phyloP scores from a whole-genome alignment of 2,113 vertebrate species.

The Oreotragus oreotragus region DNA sequence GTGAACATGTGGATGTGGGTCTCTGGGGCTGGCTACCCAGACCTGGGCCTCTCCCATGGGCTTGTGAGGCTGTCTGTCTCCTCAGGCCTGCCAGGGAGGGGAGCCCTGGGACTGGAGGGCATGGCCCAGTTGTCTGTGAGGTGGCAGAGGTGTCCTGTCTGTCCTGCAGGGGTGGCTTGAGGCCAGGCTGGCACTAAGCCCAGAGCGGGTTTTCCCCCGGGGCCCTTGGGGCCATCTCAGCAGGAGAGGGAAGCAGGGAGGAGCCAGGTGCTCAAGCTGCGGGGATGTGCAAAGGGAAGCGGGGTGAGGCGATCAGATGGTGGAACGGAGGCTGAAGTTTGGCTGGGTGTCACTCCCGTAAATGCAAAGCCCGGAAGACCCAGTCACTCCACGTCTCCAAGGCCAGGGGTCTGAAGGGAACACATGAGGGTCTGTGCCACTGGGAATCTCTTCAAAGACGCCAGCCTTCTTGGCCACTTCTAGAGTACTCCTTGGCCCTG shows the following conservation, averaged over 20 bases:
- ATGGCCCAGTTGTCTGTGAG: neutral
- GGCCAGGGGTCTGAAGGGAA: neutral
- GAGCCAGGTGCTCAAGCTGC: neutral
- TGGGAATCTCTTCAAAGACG: neutral
- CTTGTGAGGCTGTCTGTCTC: neutral
- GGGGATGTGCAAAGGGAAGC: neutral
- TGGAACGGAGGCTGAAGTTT: neutral
- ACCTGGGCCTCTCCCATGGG: neutral
- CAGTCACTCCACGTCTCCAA: neutral
- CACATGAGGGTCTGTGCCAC: neutral
- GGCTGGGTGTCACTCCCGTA: neutral
- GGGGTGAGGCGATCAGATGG: neutral
- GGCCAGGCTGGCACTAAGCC: neutral
- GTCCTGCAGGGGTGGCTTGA: neutral
- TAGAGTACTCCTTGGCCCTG: neutral
- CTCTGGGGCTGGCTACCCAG: neutral
- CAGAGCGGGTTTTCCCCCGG: neutral
- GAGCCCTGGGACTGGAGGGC: neutral
- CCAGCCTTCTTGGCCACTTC: neutral
- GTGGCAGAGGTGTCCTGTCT: neutral
- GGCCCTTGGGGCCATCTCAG: neutral
- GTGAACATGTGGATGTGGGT: neutral
- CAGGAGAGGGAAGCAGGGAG: neutral
- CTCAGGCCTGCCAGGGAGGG: neutral
- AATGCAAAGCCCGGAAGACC: neutral